phyloP scores from a whole-genome alignment of 2,797 vertebrate species.

The Macrochelys suwanniensis region DNA sequence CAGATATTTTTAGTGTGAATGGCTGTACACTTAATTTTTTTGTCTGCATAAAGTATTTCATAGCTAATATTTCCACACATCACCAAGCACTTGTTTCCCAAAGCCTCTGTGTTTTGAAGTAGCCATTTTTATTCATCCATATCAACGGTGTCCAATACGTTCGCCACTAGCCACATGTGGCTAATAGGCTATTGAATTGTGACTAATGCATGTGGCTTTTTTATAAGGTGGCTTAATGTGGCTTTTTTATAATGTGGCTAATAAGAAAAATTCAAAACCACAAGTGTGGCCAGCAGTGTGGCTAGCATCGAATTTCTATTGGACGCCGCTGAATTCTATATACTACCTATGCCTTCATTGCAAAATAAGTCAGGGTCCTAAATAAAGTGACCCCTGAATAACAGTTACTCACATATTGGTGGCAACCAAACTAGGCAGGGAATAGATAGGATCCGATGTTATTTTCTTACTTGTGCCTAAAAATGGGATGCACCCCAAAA shows the following conservation, averaged over 20 bases:
- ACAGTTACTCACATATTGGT: background rate
- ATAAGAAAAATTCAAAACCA: no score
- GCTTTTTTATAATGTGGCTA: no score
- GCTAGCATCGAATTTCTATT: no score
- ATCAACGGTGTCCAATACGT: no score
- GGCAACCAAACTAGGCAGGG: background rate
- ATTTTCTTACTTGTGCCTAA: background rate
- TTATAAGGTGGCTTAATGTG: no score
- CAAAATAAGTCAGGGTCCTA: background rate
- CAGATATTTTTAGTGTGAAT: conserved; percentile 35
- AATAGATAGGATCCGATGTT: background rate
- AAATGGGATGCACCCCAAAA: background rate
- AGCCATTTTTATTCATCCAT: background rate
- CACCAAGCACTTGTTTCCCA: conserved; percentile 18
- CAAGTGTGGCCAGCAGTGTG: no score
- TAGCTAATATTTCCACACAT: background rate
- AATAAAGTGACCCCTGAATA: conserved; percentile 1
- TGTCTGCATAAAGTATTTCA: background rate
- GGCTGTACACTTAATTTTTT: conserved; percentile 11
- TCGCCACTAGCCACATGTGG: no score
- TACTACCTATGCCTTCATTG: background rate
- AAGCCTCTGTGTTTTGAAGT: background rate
- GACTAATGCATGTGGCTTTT: no score
- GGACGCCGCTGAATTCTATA: no score
- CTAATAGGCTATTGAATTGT: no score